Conservation (phyloP, 2,113 vertebrate species). For the Pseudopodoces humilis region DNA sequence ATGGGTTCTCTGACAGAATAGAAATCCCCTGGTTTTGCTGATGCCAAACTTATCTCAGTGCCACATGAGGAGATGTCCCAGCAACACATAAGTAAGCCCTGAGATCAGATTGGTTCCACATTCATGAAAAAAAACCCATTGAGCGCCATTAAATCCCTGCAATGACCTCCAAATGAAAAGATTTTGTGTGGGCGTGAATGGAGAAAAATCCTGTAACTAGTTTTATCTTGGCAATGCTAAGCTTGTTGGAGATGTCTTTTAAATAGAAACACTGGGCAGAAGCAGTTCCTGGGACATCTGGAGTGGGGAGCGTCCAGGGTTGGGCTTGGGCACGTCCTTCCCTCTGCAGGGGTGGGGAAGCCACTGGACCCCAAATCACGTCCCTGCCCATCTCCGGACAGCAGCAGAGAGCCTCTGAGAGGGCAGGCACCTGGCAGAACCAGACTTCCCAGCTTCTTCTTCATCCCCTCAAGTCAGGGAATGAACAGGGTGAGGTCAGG, state of each 20-base stretch:
- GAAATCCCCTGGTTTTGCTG: background rate
- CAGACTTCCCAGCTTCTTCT: background rate
- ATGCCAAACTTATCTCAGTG: constrained; percentile 18
- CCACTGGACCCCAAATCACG: fast-evolving
- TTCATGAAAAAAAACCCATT: fast-evolving
- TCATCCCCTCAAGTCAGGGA: background rate
- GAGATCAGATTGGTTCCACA: constrained; percentile 45
- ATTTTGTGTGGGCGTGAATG: background rate
- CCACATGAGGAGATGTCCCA: background rate
- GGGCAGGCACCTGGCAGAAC: background rate
- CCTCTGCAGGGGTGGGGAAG: background rate
- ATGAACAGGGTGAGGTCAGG: background rate
- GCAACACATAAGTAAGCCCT: background rate
- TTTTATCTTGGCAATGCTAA: constrained; percentile 41
- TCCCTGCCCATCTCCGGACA: background rate
- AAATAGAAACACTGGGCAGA: constrained; percentile 9
- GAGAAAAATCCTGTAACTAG: constrained; percentile 35
- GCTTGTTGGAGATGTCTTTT: background rate
- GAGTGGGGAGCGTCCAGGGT: background rate
- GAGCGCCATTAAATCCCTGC: background rate
- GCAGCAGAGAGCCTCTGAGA: background rate
- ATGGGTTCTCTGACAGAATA: background rate
- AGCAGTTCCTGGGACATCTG: constrained; percentile 14
- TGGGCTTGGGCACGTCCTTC: background rate
- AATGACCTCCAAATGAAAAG: constrained; percentile 42